Evolutionary conservation across 1,140 invertebrate genomes (phyloP).

Genomic region (Orius laevigatus): DNA sequence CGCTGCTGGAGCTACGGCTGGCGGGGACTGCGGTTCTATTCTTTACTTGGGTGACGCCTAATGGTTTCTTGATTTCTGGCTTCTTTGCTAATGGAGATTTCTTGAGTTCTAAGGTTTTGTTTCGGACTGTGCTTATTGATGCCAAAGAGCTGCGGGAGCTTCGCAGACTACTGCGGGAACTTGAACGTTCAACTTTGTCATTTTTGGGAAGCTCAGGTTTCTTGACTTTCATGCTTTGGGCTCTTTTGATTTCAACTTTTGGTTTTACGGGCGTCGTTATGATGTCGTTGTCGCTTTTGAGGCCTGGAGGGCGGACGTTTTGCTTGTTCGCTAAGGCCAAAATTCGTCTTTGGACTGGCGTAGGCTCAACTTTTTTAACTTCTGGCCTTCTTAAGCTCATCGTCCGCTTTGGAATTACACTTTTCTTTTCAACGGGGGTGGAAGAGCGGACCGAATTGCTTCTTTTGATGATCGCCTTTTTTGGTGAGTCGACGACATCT

Average conservation of each 20-base stretch:
- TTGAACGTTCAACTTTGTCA: constrained; percentile 38
- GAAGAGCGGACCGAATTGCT: constrained; percentile 23
- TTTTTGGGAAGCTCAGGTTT: background rate
- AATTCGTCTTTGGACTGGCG: constrained; percentile 15
- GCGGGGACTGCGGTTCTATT: constrained; percentile 35
- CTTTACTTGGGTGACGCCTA: constrained; percentile 21
- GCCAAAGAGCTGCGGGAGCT: constrained; percentile 65
- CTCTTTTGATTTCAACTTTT: constrained; percentile 3
- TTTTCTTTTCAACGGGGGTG: constrained; percentile 18
- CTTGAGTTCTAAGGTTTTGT: constrained; percentile 28
- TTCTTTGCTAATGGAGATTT: constrained; percentile 24
- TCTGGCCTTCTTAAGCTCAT: constrained; percentile 23
- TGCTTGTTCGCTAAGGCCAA: constrained; percentile 14
- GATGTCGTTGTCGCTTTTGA: constrained; percentile 12
- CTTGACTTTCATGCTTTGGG: constrained; percentile 2
- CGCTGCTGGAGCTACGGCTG: constrained; percentile 52
- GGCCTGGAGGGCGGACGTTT: constrained; percentile 7
- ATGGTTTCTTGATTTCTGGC: constrained; percentile 25
- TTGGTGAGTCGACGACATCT: constrained; percentile 33
- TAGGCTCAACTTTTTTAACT: constrained; percentile 20
- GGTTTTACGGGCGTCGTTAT: constrained; percentile 8
- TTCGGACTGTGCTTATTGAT: constrained; percentile 60
- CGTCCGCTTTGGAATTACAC: constrained; percentile 25
- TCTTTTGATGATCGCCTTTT: constrained; percentile 19
- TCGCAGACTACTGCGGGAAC: constrained; percentile 52